Percentiles rank a stretch among this genome's conserved stretches.
Evolutionary conservation across 2,113 vertebrate species (phyloP).

Genomic region (Haliaeetus leucogaster): DNA sequence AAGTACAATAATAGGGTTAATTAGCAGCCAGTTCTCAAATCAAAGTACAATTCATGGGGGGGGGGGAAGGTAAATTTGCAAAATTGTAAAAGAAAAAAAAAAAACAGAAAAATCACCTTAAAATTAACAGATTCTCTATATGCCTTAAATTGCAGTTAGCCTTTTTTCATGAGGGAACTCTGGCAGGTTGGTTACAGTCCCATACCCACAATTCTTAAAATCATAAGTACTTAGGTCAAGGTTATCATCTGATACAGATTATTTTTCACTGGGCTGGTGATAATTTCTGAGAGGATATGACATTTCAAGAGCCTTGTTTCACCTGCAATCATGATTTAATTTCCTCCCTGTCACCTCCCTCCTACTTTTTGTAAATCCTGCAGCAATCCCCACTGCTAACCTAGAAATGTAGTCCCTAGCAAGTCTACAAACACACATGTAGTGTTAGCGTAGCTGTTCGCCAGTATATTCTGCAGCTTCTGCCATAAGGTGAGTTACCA

Average conservation of each 20-base stretch:
- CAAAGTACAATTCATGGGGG: not conserved
- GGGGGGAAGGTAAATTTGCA: not conserved
- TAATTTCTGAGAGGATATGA: not conserved
- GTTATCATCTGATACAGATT: not conserved
- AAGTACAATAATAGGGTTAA: not conserved
- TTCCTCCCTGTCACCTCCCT: not conserved
- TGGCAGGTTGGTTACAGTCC: not conserved
- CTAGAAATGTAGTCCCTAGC: not conserved
- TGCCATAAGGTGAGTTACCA: not conserved
- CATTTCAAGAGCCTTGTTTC: not conserved
- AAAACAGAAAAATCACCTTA: not conserved
- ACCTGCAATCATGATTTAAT: not conserved
- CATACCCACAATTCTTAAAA: not conserved
- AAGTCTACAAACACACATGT: not conserved
- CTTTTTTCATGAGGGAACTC: not conserved
- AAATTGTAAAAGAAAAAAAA: not conserved
- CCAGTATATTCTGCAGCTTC: not conserved
- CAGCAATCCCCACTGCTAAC: not conserved
- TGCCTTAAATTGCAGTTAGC: not conserved
- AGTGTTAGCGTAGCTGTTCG: not conserved
- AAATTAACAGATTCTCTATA: not conserved
- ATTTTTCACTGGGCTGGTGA: not conserved
- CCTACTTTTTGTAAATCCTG: not conserved
- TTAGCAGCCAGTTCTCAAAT: not conserved
- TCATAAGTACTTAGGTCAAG: rapidly evolving